phyloP scores from a whole-genome alignment of 2,888 invertebrate genomes.

The Spisula subtruncata region DNA sequence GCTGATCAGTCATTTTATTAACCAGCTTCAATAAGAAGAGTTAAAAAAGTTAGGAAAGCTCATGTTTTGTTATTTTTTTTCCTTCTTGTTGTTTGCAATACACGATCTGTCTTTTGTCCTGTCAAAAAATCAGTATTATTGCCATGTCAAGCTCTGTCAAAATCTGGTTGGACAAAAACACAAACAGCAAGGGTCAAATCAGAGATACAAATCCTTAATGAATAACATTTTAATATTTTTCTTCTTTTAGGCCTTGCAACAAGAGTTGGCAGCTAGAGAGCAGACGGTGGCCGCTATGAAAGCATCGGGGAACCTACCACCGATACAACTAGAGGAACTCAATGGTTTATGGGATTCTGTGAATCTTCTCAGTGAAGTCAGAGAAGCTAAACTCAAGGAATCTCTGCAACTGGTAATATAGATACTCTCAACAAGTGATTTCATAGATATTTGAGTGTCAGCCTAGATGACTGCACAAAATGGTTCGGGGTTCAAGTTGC shows the following conservation, averaged over 20 bases:
- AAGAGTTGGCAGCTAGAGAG: constrained; percentile 84
- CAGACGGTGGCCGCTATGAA: constrained; percentile 85
- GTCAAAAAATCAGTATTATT: too few relatives aligned
- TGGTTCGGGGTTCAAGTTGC: too few relatives aligned
- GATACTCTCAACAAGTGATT: neutral
- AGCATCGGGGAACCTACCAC: constrained; percentile 82
- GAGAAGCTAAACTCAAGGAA: constrained; percentile 85
- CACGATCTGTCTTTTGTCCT: neutral
- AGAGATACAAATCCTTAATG: too few relatives aligned
- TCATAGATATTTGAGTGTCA: too few relatives aligned
- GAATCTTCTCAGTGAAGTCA: constrained; percentile 82
- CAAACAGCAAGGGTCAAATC: neutral
- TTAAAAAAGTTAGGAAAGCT: too few relatives aligned
- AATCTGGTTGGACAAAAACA: too few relatives aligned
- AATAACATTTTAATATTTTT: neutral
- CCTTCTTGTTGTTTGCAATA: too few relatives aligned
- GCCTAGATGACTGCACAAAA: too few relatives aligned
- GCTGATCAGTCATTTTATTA: too few relatives aligned
- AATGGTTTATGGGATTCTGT: constrained; percentile 85
- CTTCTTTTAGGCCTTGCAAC: constrained; percentile 84
- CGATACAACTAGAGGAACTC: constrained; percentile 83
- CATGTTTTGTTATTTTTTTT: too few relatives aligned
- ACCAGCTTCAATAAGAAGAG: too few relatives aligned
- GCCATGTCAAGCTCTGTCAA: too few relatives aligned
- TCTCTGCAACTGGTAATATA: constrained; percentile 84